Percentiles rank a stretch among this genome's conserved stretches.
phyloP scores from a whole-genome alignment of 2,797 vertebrate genomes.

The Micromesistius poutassou region DNA sequence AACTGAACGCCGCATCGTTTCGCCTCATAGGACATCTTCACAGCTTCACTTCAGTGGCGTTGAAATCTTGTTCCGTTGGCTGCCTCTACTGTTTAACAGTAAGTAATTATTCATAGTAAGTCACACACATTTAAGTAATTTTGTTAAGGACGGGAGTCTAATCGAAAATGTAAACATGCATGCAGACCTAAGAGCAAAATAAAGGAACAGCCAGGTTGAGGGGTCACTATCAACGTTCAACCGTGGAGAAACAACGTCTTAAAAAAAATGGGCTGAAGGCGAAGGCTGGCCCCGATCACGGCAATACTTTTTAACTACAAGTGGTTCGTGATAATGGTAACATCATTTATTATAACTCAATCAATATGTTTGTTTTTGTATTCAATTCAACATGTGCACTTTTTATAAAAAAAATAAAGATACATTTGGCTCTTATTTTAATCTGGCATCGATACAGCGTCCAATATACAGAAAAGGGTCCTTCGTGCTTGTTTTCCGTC shows the following conservation, averaged over 20 bases:
- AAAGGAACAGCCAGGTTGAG: background rate
- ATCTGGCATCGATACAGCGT: background rate
- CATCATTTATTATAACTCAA: background rate
- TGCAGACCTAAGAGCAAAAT: background rate
- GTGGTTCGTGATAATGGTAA: background rate
- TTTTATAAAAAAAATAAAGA: background rate
- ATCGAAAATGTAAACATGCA: background rate
- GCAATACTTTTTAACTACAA: background rate
- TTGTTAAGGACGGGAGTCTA: background rate
- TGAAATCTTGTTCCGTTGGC: background rate
- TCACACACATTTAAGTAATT: too few relatives aligned
- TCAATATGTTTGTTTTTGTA: background rate
- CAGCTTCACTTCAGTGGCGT: background rate
- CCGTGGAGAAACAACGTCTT: background rate
- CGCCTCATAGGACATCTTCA: slow-evolving; percentile 74
- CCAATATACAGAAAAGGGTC: background rate
- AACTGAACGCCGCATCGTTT: slow-evolving; percentile 88
- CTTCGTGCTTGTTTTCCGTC: background rate
- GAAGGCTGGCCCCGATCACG: background rate
- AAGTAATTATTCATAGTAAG: background rate
- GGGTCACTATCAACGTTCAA: too few relatives aligned
- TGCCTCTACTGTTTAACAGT: background rate
- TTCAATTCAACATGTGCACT: background rate
- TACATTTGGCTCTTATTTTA: background rate
- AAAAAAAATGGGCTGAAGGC: background rate